Conservation (phyloP, 2,113 vertebrate species). For the Nesoenas mayeri region DNA sequence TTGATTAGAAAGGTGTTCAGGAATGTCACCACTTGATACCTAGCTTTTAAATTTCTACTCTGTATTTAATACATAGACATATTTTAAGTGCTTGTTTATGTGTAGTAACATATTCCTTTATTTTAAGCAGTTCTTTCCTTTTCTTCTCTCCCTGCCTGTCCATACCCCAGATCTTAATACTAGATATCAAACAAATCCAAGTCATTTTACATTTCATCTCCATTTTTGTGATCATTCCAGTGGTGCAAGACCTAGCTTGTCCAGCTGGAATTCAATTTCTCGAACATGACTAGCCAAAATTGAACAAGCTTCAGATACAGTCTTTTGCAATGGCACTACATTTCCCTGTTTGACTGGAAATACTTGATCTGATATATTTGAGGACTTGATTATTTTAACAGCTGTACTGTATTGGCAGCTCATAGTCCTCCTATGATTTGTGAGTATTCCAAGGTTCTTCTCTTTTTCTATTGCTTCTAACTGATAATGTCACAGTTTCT, state of each 20-base stretch:
- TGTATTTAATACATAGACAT: background rate
- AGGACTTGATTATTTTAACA: background rate
- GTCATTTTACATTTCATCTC: background rate
- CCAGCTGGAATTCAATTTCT: background rate
- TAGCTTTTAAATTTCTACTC: background rate
- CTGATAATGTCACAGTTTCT: background rate
- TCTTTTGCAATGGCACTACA: background rate
- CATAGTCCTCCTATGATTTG: background rate
- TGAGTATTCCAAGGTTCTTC: background rate
- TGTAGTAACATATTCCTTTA: background rate
- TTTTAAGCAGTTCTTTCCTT: background rate
- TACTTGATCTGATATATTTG: background rate
- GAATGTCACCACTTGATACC: background rate
- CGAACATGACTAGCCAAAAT: background rate
- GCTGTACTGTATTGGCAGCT: background rate
- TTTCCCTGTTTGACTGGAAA: background rate
- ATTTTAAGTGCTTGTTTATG: background rate
- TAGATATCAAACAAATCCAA: background rate
- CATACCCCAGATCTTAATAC: background rate
- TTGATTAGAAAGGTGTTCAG: background rate
- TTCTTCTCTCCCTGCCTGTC: background rate
- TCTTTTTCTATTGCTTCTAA: background rate
- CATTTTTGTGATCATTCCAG: background rate
- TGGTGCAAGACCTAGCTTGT: background rate
- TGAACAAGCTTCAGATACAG: background rate